Conservation (phyloP, 2,888 invertebrate genomes). For the Drosophila conformis region DNA sequence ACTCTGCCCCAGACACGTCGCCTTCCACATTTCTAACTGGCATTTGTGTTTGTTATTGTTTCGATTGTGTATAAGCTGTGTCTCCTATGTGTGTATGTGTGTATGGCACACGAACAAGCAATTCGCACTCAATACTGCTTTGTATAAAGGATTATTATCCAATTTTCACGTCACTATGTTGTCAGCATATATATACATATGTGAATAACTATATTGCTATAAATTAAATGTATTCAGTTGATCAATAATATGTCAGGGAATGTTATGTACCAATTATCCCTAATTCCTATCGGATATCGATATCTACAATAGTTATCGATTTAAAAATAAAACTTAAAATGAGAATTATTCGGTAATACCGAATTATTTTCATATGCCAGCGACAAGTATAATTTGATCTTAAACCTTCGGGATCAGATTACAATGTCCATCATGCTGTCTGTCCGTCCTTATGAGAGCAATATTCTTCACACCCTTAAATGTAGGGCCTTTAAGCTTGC, state of each 20-base stretch:
- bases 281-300: neutral
- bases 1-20: constrained; percentile 89
- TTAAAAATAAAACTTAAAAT: neutral
- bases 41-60: constrained; percentile 84
- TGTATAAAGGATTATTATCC: neutral
- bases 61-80: neutral
- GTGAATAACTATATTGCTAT: constrained; percentile 5
- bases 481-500: neutral
- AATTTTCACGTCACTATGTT: neutral
- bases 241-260: too few species aligned
- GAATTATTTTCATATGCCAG: neutral
- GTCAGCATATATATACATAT: neutral
- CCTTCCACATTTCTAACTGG: constrained; percentile 88
- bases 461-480: neutral
- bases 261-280: too few species aligned
- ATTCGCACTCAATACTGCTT: neutral
- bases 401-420: neutral
- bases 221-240: neutral
- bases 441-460: neutral
- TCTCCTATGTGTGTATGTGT: neutral
- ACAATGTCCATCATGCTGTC: neutral
- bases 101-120: neutral
- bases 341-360: neutral
- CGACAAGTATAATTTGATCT: neutral
- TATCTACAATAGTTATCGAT: neutral